A percentile compares a stretch with the other conserved stretches of the same genome.
Evolutionary conservation across 1,140 invertebrate genomes (phyloP).

Genomic region (Aleiodes sp.): DNA sequence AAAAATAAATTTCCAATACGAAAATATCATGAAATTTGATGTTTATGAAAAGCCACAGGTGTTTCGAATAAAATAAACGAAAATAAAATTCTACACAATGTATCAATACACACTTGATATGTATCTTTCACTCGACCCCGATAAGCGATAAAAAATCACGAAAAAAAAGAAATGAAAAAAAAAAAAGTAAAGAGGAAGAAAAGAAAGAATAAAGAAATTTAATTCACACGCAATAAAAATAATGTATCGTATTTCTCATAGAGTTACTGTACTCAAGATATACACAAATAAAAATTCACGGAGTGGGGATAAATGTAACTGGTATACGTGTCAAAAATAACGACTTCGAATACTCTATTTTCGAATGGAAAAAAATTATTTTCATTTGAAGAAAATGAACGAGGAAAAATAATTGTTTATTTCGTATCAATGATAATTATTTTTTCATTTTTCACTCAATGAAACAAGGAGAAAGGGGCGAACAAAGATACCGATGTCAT

Average conservation of each 20-base stretch:
- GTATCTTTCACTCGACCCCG: background rate
- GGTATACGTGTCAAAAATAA: background rate
- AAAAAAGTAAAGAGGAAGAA: background rate
- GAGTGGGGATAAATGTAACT: background rate
- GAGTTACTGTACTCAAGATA: background rate
- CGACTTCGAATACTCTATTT: conserved; percentile 6
- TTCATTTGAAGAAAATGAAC: too few species aligned
- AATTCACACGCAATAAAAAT: background rate
- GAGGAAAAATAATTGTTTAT: too few species aligned
- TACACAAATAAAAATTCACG: background rate
- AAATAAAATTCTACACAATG: background rate
- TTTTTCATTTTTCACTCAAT: too few species aligned
- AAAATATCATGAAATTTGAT: background rate
- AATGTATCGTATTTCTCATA: conserved; percentile 3
- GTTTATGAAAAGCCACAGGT: background rate
- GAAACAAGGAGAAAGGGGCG: too few species aligned
- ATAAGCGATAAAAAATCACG: conserved; percentile 1
- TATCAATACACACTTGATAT: background rate
- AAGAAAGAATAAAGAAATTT: background rate
- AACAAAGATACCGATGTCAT: background rate
- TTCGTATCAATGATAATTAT: too few species aligned
- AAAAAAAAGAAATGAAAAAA: background rate
- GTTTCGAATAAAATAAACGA: background rate
- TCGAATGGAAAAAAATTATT: too few species aligned
- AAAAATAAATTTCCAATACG: too few species aligned